phyloP scores from a whole-genome alignment of 2,113 vertebrate genomes.

The Prionailurus viverrinus region DNA sequence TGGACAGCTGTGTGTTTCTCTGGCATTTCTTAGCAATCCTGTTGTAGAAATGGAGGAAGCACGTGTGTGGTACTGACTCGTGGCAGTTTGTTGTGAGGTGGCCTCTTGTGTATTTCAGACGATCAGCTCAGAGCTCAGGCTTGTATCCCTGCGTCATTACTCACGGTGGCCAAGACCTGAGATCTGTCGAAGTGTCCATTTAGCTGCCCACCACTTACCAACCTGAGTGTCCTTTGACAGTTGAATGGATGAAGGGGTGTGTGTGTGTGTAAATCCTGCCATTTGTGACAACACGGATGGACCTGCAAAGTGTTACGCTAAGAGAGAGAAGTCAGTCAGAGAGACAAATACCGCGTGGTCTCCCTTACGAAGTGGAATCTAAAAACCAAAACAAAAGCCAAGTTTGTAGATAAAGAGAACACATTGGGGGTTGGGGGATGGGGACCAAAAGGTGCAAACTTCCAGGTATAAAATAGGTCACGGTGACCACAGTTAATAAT shows the following conservation, averaged over 20 bases:
- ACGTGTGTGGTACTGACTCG: neutral
- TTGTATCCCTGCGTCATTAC: neutral
- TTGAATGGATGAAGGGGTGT: neutral
- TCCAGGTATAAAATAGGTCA: neutral
- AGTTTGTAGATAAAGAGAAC: neutral
- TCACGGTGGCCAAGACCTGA: no score
- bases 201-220: neutral
- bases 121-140: neutral
- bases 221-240: neutral
- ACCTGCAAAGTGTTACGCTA: no score
- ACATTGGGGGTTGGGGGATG: neutral
- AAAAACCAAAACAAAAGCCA: neutral
- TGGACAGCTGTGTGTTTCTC: neutral
- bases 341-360: neutral
- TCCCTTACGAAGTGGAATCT: neutral
- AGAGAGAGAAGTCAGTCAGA: neutral
- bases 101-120: neutral
- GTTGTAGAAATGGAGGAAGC: neutral
- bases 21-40: constrained; percentile 6
- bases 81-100: neutral
- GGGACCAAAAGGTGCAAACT: neutral
- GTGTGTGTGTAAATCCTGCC: neutral
- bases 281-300: neutral
- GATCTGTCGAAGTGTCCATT: no score
- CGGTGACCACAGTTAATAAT: neutral